Evolutionary conservation across 2,113 vertebrate species (phyloP), one percentile per base, ranked within the genome.

Genomic region (Danionella cerebrum): DNA sequence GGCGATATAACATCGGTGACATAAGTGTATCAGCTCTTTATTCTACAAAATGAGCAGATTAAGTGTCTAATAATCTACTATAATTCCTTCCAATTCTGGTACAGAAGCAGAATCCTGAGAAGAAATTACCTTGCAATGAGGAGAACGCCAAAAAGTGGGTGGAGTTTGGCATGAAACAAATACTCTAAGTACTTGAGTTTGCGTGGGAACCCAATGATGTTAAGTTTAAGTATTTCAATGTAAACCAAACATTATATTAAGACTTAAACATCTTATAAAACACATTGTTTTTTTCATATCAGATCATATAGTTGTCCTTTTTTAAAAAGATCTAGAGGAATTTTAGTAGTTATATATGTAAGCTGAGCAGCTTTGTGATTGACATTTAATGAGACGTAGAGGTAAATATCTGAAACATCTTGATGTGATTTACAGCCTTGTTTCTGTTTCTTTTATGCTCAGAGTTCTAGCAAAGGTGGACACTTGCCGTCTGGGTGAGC

Each of bases 71-170:
- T n/a, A n/a, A n/a, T n/a, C n/a, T n/a, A n/a, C n/a, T n/a, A n/a
- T n/a, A n/a, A n/a, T n/a, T n/a, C n/a, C n/a, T 6, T 71, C 57
- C 11, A n/a, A 18, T 7, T 72, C 35, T 81, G 5, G 76, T 80
- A 77, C 77, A 64, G 24, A 85, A 86, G 53, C 82, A 98, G 94
- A 89, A 77, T 76, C 83, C 71, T 0, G 87, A 89, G 51, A 88
- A 83, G 69, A 89, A 83, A 78, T 84, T 48, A 73, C 59, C 65
- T 71, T 90, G 84, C 78, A 82, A 94, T 72, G 88, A 93, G 72
- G 92, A 94, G 74, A 95, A 94, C 76, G 86, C 92, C 42, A 87
- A 84, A 57, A 95, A 89, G 96, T 98, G 90, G 41, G 94, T 91
- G 57, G 57, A 29, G 5, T 29, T 13, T 2, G 1, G n/a, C 19